Conservation (phyloP, 2,888 invertebrate genomes). For the Arctia plantaginis region DNA sequence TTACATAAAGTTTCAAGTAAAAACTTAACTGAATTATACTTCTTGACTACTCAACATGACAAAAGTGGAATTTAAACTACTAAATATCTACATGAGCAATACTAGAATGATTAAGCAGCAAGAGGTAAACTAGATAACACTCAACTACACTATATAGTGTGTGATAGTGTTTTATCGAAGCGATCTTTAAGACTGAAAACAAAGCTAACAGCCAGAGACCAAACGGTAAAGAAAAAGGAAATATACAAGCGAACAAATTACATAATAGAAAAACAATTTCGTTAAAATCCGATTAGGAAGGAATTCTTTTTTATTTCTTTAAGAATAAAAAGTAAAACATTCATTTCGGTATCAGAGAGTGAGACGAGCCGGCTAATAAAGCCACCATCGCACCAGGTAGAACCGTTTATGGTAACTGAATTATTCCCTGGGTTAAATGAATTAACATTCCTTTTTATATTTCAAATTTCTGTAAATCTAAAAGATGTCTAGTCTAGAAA, state of each 20-base stretch:
- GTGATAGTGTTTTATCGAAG: background rate
- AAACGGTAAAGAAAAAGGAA: slow-evolving; percentile 5
- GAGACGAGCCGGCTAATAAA: slow-evolving; percentile 18
- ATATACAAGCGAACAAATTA: slow-evolving; percentile 29
- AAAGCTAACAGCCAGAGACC: background rate
- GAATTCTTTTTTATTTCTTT: slow-evolving; percentile 30
- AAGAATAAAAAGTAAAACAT: slow-evolving; percentile 30
- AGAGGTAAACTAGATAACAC: background rate
- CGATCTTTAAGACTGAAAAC: background rate
- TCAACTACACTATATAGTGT: background rate
- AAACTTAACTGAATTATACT: background rate
- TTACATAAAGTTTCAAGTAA: background rate
- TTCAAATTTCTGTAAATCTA: background rate
- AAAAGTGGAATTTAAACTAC: too few relatives aligned
- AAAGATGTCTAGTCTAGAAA: background rate
- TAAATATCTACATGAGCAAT: too few relatives aligned
- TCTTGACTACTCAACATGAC: too few relatives aligned
- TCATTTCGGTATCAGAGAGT: slow-evolving; percentile 33
- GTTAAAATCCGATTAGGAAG: slow-evolving; percentile 48
- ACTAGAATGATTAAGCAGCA: background rate
- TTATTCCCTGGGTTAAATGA: slow-evolving; percentile 10
- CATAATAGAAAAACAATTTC: slow-evolving; percentile 40
- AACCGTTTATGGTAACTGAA: slow-evolving; percentile 24
- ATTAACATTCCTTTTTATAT: background rate
- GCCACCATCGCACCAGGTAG: background rate